phyloP scores from a whole-genome alignment of 2,888 invertebrate genomes.

The Mesorhabditis spiculigera region DNA sequence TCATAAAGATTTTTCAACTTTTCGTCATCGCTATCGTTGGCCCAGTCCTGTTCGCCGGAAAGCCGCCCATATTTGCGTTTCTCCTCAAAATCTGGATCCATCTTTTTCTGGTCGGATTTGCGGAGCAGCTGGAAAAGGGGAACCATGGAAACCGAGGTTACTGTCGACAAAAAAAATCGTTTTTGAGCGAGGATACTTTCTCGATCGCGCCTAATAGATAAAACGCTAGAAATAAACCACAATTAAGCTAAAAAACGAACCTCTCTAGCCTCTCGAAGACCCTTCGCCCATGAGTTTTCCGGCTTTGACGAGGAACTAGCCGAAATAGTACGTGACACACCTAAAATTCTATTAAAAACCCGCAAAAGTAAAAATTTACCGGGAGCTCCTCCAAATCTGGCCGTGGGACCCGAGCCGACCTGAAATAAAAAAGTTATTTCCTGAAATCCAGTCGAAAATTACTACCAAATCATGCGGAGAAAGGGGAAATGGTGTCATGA shows the following conservation, averaged over 20 bases:
- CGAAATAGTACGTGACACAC: no score
- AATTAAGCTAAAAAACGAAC: not conserved
- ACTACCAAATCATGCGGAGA: no score
- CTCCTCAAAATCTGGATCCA: not conserved
- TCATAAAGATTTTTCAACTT: not conserved
- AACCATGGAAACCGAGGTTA: no score
- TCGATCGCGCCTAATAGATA: not conserved
- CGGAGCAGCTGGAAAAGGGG: not conserved
- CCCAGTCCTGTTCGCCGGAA: slow-evolving; percentile 2
- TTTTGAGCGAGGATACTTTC: no score
- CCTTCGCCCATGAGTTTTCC: not conserved
- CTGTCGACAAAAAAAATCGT: no score
- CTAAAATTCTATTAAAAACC: no score
- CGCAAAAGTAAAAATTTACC: no score
- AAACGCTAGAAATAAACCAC: not conserved
- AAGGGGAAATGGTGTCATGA: no score
- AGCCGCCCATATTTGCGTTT: not conserved
- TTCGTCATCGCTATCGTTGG: slow-evolving; percentile 1
- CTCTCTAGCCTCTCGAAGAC: not conserved
- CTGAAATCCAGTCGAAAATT: no score
- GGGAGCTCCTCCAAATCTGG: no score
- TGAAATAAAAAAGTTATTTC: no score
- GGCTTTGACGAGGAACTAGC: not conserved
- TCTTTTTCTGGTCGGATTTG: not conserved
- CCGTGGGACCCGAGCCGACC: no score